Evolutionary conservation across 2,888 invertebrate genomes (phyloP).

Genomic region (Conchocele bisecta): DNA sequence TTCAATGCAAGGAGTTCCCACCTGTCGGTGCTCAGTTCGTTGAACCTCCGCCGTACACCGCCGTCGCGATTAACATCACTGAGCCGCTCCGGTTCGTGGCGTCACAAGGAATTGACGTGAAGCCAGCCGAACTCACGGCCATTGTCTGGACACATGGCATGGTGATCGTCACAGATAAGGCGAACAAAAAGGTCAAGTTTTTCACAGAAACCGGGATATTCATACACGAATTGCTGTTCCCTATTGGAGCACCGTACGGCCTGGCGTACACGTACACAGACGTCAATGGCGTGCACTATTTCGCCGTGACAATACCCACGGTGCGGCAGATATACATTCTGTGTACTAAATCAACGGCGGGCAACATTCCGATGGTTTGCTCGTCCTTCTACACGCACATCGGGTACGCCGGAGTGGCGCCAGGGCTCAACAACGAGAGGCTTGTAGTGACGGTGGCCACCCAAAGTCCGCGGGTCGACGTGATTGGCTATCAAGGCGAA

Average conservation of each 20-base stretch:
- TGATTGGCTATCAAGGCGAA: conserved; percentile 7
- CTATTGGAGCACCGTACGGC: conserved; percentile 22
- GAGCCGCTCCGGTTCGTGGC: too few species aligned
- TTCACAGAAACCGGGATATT: conserved; percentile 22
- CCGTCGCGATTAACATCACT: too few species aligned
- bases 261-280: neutral
- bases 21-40: too few species aligned
- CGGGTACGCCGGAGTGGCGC: conserved; percentile 20
- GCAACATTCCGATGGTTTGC: neutral
- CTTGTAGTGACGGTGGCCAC: conserved; percentile 14
- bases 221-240: conserved; percentile 19
- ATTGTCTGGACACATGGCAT: conserved; percentile 19
- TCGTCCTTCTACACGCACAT: conserved; percentile 1
- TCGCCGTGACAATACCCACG: conserved; percentile 27
- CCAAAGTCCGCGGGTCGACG: conserved; percentile 16
- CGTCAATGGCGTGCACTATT: neutral
- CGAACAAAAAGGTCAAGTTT: conserved; percentile 34
- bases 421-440: neutral
- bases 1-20: too few species aligned
- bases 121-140: neutral
- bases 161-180: conserved; percentile 33
- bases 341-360: neutral
- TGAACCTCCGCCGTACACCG: too few species aligned
- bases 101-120: neutral
- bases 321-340: conserved; percentile 13